Base-by-base conservation (phyloP, 2,888 invertebrate genomes). In the Phalera bucephala region DNA sequence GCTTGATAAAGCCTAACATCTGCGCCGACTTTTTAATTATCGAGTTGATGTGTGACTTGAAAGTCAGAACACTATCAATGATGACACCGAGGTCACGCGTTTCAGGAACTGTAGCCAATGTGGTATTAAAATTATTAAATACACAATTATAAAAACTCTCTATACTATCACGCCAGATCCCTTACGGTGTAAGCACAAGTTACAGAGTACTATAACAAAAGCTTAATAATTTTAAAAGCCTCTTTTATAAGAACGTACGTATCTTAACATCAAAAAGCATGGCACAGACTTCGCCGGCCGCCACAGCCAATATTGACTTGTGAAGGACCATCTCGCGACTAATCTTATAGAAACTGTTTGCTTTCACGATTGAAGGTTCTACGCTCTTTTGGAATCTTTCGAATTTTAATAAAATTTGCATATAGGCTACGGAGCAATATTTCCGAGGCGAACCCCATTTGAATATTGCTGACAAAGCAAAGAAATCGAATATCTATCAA, bases 261-360 rank as follows among this genome's bases (percentile, higher is more conserved):
- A 50, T 47, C 52, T 57, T 53, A 52, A 46, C 37, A 43, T 45
- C 40, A 38, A 42, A 39, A 44, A 48, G 36, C 37, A 25, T 45
- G 27, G 38, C 31, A 12, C 37, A 48, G 59, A 46, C 59, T 61
- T 50, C 59, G 55, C 40, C 56, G 53, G 59, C 64, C 52, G 60
- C 58, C 66, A 56, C 59, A 67, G 78, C 79, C 79, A 82, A 83
- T 82, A 85, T 85, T 84, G 81, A 82, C 80, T 72, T 54, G 54
- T 62, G 67, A 59, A 69, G 72, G 70, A 78, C 78, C 80, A 80
- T 80, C 80, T 74, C 68, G 67, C 79, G 76, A 78, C 81, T 85
- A 85, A 85, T 84, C 85, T 84, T 82, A 83, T 85, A 80, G 82
- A 84, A 81, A 83, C 79, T 85, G 81, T 85, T 85, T 85, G 79